Conservation (phyloP, 1,140 invertebrate species). For the Drosophila bifasciata region DNA sequence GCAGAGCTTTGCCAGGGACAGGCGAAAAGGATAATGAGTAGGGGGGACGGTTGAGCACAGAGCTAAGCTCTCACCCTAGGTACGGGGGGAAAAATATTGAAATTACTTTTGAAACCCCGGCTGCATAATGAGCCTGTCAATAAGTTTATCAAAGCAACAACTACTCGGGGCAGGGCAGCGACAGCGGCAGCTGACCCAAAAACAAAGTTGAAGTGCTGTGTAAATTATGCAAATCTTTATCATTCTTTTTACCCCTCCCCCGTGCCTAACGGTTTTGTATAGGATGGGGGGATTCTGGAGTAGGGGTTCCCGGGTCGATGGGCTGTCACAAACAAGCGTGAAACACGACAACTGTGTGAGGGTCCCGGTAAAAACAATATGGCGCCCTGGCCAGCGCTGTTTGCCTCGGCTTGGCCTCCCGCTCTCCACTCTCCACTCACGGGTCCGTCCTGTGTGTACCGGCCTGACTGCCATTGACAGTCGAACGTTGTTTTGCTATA, state of each 20-base stretch:
- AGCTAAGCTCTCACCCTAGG: no score
- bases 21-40: conserved; percentile 9
- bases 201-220: conserved; percentile 72
- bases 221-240: conserved; percentile 81
- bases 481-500: conserved; percentile 71
- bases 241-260: conserved; percentile 54
- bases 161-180: conserved; percentile 29
- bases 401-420: conserved; percentile 4
- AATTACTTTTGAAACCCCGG: conserved; percentile 43
- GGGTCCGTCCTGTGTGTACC: conserved; percentile 27
- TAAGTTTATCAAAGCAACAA: conserved; percentile 78
- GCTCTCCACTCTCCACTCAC: not conserved
- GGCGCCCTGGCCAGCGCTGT: conserved; percentile 60
- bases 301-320: conserved; percentile 21
- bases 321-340: conserved; percentile 79
- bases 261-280: not conserved
- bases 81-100: conserved; percentile 30
- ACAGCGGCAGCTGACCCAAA: conserved; percentile 56
- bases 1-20: not conserved
- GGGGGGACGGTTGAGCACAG: not conserved
- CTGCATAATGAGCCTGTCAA: conserved; percentile 78
- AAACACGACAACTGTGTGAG: conserved; percentile 74
- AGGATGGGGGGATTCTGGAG: not conserved
- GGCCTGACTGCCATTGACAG: conserved; percentile 74
- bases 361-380: conserved; percentile 78